These are phyloP conservation scores for Thymelicus acteon DNA, from an alignment of 2,888 invertebrate genomes.

Conservation along the genomic window DNA sequence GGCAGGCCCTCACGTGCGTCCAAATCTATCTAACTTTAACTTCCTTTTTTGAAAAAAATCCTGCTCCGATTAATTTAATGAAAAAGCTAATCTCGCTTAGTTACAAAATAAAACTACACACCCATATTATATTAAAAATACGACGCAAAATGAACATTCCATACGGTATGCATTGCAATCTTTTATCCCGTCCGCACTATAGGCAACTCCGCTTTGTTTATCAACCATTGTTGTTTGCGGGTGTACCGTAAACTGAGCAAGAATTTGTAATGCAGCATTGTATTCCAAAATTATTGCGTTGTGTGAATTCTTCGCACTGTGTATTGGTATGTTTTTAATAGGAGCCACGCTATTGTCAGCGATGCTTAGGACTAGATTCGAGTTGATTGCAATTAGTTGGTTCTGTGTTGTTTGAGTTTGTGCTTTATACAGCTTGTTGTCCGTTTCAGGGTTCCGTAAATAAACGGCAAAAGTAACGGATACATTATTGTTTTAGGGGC, in stretches of 20 bases:
- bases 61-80: too few species aligned
- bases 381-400: slow-evolving; percentile 2
- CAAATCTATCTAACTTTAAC: too few species aligned
- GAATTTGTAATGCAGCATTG: slow-evolving; percentile 50
- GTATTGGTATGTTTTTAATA: slow-evolving; percentile 25
- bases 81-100: too few species aligned
- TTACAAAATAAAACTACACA: background rate
- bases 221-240: slow-evolving; percentile 59
- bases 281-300: slow-evolving; percentile 49
- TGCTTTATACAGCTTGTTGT: too few species aligned
- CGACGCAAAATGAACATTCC: slow-evolving; percentile 15
- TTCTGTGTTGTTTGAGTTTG: background rate
- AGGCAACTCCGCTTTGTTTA: slow-evolving; percentile 50
- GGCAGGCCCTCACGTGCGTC: too few species aligned
- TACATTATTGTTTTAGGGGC: background rate
- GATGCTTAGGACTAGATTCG: background rate
- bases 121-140: slow-evolving; percentile 13
- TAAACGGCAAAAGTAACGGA: too few species aligned
- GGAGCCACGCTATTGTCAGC: slow-evolving; percentile 2
- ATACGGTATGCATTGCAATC: slow-evolving; percentile 32
- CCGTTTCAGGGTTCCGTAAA: too few species aligned
- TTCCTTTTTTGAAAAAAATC: too few species aligned
- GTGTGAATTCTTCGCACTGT: slow-evolving; percentile 39
- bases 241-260: slow-evolving; percentile 43
- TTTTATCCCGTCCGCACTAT: slow-evolving; percentile 31